phyloP scores from a whole-genome alignment of 2,113 vertebrate species.

The Alectura lathami region DNA sequence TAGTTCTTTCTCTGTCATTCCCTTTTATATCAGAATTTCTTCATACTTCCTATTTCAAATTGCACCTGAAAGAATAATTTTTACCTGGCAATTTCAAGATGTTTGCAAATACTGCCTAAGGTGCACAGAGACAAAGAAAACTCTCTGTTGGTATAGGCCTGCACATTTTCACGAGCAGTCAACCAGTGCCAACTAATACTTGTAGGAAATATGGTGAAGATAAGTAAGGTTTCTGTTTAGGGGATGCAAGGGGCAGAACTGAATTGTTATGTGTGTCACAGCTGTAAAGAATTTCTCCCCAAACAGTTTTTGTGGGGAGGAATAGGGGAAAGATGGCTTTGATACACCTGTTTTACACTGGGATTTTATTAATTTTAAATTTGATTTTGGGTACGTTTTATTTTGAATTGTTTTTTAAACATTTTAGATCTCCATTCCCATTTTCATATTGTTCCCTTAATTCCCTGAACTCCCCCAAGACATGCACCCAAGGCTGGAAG shows the following conservation, averaged over 20 bases:
- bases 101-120: not conserved
- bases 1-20: not conserved
- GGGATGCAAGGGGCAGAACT: not conserved
- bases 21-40: not conserved
- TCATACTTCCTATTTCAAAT: not conserved
- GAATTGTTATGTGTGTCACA: not conserved
- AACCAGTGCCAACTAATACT: not conserved
- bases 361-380: not conserved
- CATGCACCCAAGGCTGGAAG: not conserved
- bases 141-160: not conserved
- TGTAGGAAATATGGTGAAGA: not conserved
- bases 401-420: not conserved
- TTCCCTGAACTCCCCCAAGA: not conserved
- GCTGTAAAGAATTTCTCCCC: not conserved
- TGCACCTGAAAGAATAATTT: not conserved
- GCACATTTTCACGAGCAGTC: not conserved
- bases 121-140: not conserved
- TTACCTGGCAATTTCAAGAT: not conserved
- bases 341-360: not conserved
- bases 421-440: not conserved
- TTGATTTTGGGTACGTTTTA: not conserved
- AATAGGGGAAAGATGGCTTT: not conserved
- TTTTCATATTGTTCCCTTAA: not conserved
- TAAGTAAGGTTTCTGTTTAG: not conserved
- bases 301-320: accelerated